Percentiles rank a stretch among this genome's conserved stretches.
Conservation (phyloP, 2,888 invertebrate genomes). For the Leptarthrus brevirostris region DNA sequence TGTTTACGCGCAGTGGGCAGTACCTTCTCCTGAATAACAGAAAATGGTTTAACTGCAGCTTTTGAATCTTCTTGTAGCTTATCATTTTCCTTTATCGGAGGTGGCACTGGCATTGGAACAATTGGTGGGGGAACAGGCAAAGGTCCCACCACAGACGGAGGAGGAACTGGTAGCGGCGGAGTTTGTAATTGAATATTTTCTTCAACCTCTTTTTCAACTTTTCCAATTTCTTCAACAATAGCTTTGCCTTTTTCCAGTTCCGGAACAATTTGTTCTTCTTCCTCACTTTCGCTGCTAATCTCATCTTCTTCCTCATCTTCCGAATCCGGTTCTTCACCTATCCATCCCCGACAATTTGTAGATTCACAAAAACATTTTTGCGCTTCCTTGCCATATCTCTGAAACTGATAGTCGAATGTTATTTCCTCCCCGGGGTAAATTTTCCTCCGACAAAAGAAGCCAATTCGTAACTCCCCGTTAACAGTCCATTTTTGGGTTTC, state of each 20-base stretch:
- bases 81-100: conserved; percentile 57
- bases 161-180: not conserved
- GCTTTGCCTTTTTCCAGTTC: conserved; percentile 55
- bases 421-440: conserved; percentile 93
- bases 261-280: conserved; percentile 55
- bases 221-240: conserved; percentile 56
- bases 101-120: conserved; percentile 58
- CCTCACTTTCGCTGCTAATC: conserved; percentile 62
- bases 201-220: too few relatives aligned
- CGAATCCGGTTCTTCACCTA: conserved; percentile 88
- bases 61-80: conserved; percentile 60
- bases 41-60: conserved; percentile 65
- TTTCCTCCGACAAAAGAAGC: conserved; percentile 91
- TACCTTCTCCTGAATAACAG: conserved; percentile 29
- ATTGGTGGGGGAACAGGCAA: conserved; percentile 5
- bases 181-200: not conserved
- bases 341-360: conserved; percentile 91
- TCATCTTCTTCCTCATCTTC: conserved; percentile 72
- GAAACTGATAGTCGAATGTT: conserved; percentile 98
- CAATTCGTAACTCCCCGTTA: conserved; percentile 91
- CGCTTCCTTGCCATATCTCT: conserved; percentile 95
- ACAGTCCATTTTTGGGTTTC: conserved; percentile 99
- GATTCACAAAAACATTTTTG: conserved; percentile 96
- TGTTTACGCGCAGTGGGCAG: not conserved
- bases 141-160: not conserved